These are phyloP conservation scores for Ethmia dodecea DNA, from an alignment of 2,888 invertebrate species.

Conservation along the genomic window DNA sequence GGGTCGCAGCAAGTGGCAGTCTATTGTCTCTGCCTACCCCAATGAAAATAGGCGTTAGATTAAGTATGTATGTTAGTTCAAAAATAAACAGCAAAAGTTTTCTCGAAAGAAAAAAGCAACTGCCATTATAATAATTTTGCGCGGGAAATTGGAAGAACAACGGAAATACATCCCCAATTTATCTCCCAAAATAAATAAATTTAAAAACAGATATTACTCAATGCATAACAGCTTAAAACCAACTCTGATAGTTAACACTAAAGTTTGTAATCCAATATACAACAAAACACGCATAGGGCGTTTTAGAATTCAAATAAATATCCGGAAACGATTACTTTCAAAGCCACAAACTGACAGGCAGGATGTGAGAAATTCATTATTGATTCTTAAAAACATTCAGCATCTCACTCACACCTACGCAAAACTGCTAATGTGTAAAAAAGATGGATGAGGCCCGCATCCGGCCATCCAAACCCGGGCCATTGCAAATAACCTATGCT, in stretches of 20 bases:
- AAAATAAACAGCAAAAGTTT: no score
- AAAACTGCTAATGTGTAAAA: conserved; percentile 18
- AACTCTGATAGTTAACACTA: neutral
- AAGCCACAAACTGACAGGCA: conserved; percentile 32
- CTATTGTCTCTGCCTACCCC: no score
- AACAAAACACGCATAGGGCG: neutral
- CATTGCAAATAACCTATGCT: conserved; percentile 38
- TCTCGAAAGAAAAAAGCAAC: no score
- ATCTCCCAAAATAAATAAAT: conserved; percentile 17
- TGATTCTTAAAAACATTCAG: conserved; percentile 47
- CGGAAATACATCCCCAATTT: conserved; percentile 63
- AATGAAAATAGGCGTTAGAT: no score
- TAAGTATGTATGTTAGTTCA: no score
- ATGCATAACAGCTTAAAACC: neutral
- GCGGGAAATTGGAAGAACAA: conserved; percentile 55
- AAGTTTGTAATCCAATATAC: neutral
- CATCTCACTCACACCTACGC: conserved; percentile 17
- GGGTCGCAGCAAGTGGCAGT: no score
- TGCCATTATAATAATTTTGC: conserved; percentile 55
- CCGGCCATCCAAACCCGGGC: conserved; percentile 39
- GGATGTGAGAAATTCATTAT: conserved; percentile 68
- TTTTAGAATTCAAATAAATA: neutral
- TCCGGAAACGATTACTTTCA: conserved; percentile 70
- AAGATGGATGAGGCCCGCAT: conserved; percentile 37
- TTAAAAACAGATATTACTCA: neutral